Conservation (phyloP, 2,113 vertebrate species). For the Caretta caretta region DNA sequence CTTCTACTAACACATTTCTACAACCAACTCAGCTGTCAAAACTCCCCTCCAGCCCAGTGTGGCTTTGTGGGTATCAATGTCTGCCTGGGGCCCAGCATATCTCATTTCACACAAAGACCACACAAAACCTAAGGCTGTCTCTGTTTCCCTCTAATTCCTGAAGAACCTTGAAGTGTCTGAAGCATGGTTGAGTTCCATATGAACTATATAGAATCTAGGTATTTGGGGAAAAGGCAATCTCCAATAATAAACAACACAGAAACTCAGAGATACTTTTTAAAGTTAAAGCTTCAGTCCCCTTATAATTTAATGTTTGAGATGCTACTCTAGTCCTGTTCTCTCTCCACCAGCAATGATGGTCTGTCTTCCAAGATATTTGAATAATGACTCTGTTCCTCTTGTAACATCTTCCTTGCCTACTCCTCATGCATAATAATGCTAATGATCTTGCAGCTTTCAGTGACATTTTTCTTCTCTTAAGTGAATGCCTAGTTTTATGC, state of each 20-base stretch:
- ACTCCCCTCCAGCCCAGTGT: neutral
- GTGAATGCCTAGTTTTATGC: slow-evolving; percentile 38
- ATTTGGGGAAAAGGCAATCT: slow-evolving; percentile 51
- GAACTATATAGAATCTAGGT: slow-evolving; percentile 26
- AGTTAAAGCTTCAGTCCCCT: slow-evolving; percentile 47
- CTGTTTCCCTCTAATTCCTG: neutral
- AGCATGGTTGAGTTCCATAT: slow-evolving; percentile 26
- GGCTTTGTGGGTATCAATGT: neutral
- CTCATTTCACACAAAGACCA: neutral
- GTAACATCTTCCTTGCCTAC: slow-evolving; percentile 58
- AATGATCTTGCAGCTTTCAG: slow-evolving; percentile 59
- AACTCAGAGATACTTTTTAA: slow-evolving; percentile 51
- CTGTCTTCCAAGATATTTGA: slow-evolving; percentile 66
- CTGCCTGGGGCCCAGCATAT: slow-evolving; percentile 7
- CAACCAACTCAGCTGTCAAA: neutral
- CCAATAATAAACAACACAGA: slow-evolving; percentile 71
- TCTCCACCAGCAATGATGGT: slow-evolving; percentile 36
- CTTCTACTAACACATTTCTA: neutral
- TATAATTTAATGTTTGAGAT: slow-evolving; percentile 64
- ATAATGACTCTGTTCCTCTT: slow-evolving; percentile 63
- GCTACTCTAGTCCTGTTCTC: slow-evolving; percentile 47
- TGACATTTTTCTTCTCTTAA: slow-evolving; percentile 61
- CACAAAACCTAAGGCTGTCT: neutral
- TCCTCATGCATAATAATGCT: slow-evolving; percentile 70
- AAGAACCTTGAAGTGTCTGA: neutral